Conservation (phyloP, 2,113 vertebrate species). For the Sylvietta virens region DNA sequence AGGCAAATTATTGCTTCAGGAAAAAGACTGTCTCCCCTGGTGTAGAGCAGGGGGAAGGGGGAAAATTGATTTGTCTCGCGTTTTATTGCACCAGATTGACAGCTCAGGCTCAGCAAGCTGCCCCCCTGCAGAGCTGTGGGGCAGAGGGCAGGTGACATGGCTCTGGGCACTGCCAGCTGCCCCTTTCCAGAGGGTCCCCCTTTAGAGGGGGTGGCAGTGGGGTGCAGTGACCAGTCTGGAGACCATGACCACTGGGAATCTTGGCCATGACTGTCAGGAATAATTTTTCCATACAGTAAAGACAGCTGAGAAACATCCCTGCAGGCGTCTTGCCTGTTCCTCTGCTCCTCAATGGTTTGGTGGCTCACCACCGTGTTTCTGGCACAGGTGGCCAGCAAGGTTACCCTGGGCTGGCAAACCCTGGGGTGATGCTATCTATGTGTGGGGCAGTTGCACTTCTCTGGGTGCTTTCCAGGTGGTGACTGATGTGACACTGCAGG, state of each 20-base stretch:
- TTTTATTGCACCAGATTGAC: background rate
- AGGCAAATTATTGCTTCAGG: slow-evolving; percentile 45
- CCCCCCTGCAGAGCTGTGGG: accelerated
- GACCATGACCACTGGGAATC: background rate
- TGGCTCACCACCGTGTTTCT: background rate
- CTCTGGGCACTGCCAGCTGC: background rate
- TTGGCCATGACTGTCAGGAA: background rate
- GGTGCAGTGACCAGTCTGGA: background rate
- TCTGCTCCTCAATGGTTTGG: background rate
- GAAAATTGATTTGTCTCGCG: background rate
- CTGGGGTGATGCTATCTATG: background rate
- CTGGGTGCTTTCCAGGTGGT: background rate
- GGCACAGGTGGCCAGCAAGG: background rate
- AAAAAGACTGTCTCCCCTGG: background rate
- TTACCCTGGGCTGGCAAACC: background rate
- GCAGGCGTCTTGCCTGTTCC: background rate
- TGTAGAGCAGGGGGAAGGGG: background rate
- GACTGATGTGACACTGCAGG: background rate
- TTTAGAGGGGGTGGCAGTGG: background rate
- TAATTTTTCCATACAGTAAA: background rate
- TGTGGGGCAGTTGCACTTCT: background rate
- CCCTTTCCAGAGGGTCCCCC: background rate
- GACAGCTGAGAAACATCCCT: background rate
- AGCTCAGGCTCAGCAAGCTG: accelerated
- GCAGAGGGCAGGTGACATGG: background rate